phyloP scores from a whole-genome alignment of 2,113 vertebrate species.

The Sorex fumeus region DNA sequence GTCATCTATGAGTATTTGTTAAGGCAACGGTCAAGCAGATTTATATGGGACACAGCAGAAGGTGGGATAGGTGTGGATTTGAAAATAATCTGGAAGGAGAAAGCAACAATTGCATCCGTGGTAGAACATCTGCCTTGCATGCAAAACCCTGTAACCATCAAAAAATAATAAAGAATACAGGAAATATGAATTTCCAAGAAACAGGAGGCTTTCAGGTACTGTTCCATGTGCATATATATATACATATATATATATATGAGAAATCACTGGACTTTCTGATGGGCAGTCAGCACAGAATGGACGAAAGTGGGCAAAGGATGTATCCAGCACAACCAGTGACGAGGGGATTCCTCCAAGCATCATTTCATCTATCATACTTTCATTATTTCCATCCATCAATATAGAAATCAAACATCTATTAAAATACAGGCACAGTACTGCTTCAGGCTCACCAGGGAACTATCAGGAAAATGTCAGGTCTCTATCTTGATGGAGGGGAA shows the following conservation, averaged over 20 bases:
- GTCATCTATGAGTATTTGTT: constrained; percentile 30
- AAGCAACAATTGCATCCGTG: no score
- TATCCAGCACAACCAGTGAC: not conserved
- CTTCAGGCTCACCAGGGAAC: constrained; percentile 12
- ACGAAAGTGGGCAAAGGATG: not conserved
- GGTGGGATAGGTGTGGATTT: not conserved
- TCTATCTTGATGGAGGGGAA: not conserved
- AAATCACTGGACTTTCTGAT: constrained; percentile 13
- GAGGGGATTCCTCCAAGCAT: not conserved
- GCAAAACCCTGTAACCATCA: no score
- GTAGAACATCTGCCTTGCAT: no score
- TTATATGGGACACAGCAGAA: not conserved
- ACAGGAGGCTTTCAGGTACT: not conserved
- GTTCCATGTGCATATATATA: not conserved
- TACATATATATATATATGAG: not conserved
- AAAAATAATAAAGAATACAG: no score
- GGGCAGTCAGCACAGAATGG: not conserved
- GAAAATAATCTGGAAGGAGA: constrained; percentile 3
- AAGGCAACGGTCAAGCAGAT: not conserved
- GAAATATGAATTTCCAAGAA: constrained; percentile 22
- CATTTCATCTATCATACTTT: not conserved
- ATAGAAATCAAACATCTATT: not conserved
- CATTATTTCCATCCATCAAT: not conserved
- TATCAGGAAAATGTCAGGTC: not conserved
- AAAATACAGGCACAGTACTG: not conserved